Base-by-base conservation (phyloP, 2,888 invertebrate species). In the Heliconius cydno region DNA sequence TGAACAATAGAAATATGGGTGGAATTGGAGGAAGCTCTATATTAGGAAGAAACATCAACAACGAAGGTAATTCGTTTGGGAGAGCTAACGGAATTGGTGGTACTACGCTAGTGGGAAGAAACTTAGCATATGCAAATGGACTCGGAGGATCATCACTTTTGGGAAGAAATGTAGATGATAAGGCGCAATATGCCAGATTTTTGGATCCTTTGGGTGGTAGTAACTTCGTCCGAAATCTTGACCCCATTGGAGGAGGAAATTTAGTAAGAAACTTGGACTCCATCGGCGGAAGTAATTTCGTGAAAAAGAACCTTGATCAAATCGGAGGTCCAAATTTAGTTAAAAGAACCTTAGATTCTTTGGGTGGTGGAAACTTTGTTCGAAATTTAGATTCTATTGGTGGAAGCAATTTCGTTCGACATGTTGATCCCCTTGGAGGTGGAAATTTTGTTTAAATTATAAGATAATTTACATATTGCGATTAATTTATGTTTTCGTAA, bases 371-470 rank as follows among this genome's bases (percentile, higher is more conserved):
- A 19, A 94, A 94, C 83, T 87, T 95, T n/a, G 92, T 94, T 6
- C 88, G 94, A 15, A 92, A 91, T 83, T 85, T 95, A 73, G 95
- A 96, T 84, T 91, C 94, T 3, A 88, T 96, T 9, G 95, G 96
- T 5, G 95, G 95, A 1, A 94, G 94, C 28, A 95, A 96, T 87
- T 90, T 95, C 30, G 91, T 95, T 12, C 90, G 95, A 74, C 87
- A 92, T 82, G 85, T 93, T 38, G 91, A 93, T 82, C 87, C 91
- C 60, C 85, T 94, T 38, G 94, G 93, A 71, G 94, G 93, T 12
- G 90, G 90, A 38, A 94, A 94, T 87, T 87, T 94, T 78, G 89
- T 93, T 73, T 92, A 88, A 90, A 86, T 79, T 70, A 28, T 28
- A 60, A 57, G 9, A 66, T 12, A 28, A 72, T 34, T 38, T 76